Evolutionary conservation across 2,797 vertebrate species (phyloP), one percentile per base, ranked within the genome.

Genomic region (Potorous gilbertii): DNA sequence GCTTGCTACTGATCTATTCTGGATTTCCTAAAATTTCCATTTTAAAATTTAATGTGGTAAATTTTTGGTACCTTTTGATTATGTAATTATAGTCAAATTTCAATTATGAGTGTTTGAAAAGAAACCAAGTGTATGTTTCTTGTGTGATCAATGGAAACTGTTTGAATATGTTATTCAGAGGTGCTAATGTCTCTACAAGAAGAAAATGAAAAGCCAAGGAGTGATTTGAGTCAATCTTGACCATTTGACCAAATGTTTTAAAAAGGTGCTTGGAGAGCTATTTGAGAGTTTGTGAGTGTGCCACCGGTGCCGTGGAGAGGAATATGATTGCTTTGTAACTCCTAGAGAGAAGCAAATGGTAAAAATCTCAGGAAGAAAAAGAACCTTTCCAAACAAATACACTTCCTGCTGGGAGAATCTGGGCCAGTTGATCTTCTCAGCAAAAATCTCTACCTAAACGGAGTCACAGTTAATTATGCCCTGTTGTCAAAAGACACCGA

Each of bases 391-490:
- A 96, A 98, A 97, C 93, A 98, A 97, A 91, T 40, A 54, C 6
- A 28, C 57, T 97, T 94, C 97, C 96, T 93, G 90, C 94, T 92
- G 92, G 97, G 96, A 94, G 94, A 97, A 97, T 95, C 1, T 0
- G 96, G 96, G 92, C n/a, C 21, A 95, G 96, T 56, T 97, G 95
- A 96, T 97, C 95, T 97, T 96, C 62, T 93, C 95, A 95, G 95
- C 56, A 66, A 97, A 98, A 98, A 92, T 91, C 94, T 90, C n/a
- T 93, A 92, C 97, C 95, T 95, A 92, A 97, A 97, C 96, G 93
- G 96, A 98, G 93, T 96, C 91, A 90, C 81, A 91, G 93, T 97
- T 97, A 98, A 97, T 97, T 97, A 96, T 90, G 95, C 96, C 90
- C 93, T 97, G 95, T 97, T 98, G 96, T 98, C 92, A 96, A 95